These are phyloP conservation scores for Aphaenogaster floridana DNA, from an alignment of 1,140 invertebrate genomes.

Conservation along the genomic window DNA sequence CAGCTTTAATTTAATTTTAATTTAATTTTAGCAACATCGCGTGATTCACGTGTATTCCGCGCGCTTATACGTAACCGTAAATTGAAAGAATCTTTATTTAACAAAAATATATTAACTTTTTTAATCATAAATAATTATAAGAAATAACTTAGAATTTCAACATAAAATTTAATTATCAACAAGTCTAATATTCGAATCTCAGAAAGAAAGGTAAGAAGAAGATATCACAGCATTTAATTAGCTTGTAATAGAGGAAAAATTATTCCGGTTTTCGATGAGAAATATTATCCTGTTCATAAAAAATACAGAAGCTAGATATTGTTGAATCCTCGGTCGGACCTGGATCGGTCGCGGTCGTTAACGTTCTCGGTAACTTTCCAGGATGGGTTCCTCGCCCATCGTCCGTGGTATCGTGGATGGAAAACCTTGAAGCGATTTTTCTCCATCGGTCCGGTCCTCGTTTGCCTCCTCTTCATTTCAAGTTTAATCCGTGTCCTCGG, in stretches of 20 bases:
- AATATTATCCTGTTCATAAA: not conserved
- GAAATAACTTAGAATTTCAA: not conserved
- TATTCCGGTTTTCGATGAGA: not conserved
- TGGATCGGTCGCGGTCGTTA: not conserved
- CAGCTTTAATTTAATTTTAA: not conserved
- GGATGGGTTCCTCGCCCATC: not conserved
- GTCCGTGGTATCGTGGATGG: not conserved
- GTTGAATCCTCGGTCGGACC: not conserved
- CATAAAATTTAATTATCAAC: not conserved
- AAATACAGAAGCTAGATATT: not conserved
- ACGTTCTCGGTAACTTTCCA: conserved; percentile 45
- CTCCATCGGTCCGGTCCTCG: not conserved
- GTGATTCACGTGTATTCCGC: no score
- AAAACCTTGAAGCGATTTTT: conserved; percentile 38
- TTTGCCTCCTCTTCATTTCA: not conserved
- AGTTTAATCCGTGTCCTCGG: conserved; percentile 23
- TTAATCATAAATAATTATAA: conserved; percentile 1
- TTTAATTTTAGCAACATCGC: not conserved
- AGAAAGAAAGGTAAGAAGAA: not conserved
- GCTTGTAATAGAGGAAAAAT: conserved; percentile 10
- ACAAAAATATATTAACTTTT: conserved; percentile 3
- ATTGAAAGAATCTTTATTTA: conserved; percentile 1
- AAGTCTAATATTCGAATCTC: not conserved
- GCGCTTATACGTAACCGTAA: not conserved
- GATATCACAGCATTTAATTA: not conserved